Evolutionary conservation across 2,888 invertebrate species (phyloP).

Genomic region (Sympetrum striolatum): DNA sequence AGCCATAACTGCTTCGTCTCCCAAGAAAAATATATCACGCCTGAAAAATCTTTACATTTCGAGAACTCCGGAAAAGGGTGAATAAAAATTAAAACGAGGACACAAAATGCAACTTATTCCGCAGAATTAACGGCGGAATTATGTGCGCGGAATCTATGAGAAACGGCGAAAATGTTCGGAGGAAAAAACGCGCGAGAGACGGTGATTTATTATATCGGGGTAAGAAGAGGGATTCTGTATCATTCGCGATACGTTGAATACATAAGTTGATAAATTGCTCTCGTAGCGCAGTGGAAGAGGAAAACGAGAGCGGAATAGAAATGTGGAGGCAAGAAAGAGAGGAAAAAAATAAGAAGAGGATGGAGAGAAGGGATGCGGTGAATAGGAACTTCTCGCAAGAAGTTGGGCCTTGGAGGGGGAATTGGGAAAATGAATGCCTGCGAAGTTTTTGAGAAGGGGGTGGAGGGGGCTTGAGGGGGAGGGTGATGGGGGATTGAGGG

Average conservation of each 20-base stretch:
- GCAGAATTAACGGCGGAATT: too few species aligned
- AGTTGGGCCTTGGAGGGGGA: background rate
- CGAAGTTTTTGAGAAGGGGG: constrained; percentile 25
- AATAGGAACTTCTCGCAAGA: background rate
- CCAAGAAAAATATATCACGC: too few species aligned
- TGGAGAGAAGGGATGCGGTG: background rate
- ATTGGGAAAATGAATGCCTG: constrained; percentile 22
- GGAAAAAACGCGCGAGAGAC: background rate
- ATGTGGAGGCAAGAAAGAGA: background rate
- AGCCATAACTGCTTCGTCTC: too few species aligned
- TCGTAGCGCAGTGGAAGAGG: background rate
- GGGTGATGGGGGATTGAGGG: background rate
- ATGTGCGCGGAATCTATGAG: too few species aligned
- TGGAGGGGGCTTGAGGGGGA: background rate
- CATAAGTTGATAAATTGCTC: background rate
- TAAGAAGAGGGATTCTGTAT: too few species aligned
- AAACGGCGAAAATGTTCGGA: too few species aligned
- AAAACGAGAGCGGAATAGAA: background rate
- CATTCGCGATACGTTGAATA: background rate
- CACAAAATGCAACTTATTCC: too few species aligned
- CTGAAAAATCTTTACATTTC: too few species aligned
- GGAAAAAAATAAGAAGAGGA: background rate
- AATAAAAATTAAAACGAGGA: too few species aligned
- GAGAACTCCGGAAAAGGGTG: too few species aligned
- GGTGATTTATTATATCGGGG: background rate